phyloP scores from a whole-genome alignment of 2,797 vertebrate species.

The Salmo trutta region DNA sequence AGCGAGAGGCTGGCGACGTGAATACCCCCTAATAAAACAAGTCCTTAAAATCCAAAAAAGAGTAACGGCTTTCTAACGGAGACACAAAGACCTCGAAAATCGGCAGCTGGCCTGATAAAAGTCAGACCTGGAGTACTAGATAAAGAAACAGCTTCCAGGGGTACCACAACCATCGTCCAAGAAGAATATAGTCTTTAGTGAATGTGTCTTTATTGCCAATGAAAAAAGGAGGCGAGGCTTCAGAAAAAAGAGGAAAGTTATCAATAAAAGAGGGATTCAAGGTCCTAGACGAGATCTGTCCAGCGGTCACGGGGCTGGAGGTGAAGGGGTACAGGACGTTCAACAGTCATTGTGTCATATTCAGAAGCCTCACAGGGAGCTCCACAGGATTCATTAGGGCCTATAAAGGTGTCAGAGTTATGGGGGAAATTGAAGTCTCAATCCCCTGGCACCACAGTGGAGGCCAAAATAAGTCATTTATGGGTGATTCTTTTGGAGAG shows the following conservation, averaged over 20 bases:
- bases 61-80: constrained; percentile 24
- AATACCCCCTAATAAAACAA: constrained; percentile 36
- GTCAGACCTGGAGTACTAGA: constrained; percentile 12
- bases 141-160: constrained; percentile 3
- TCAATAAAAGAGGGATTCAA: constrained; percentile 40
- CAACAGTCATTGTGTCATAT: constrained; percentile 21
- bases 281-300: too few species aligned
- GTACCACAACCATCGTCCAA: constrained; percentile 17
- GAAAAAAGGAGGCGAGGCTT: constrained; percentile 1
- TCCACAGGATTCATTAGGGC: constrained; percentile 24
- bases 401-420: constrained; percentile 37
- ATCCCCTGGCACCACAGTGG: constrained; percentile 23
- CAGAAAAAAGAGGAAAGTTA: constrained; percentile 7
- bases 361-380: constrained; percentile 25
- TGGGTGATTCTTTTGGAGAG: neutral
- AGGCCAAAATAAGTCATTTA: constrained; percentile 17
- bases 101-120: constrained; percentile 36
- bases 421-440: constrained; percentile 9
- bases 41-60: constrained; percentile 21
- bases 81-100: constrained; percentile 23
- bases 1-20: constrained; percentile 3
- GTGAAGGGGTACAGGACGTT: constrained; percentile 19
- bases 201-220: neutral
- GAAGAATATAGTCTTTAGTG: constrained; percentile 19
- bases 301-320: neutral